phyloP scores from a whole-genome alignment of 2,888 invertebrate species.

The Theretra japonica region DNA sequence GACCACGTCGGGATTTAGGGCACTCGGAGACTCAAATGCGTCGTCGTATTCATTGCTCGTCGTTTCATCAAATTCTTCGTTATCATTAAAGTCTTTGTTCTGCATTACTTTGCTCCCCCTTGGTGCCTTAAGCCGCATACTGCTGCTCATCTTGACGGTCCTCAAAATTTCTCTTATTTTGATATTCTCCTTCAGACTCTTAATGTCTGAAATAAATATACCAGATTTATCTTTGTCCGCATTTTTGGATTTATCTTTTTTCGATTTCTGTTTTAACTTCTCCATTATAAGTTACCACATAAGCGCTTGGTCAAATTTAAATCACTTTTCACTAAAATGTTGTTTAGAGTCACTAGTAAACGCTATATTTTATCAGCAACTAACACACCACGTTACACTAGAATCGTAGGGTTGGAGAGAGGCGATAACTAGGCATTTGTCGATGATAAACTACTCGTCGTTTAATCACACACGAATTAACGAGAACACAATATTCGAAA shows the following conservation, averaged over 20 bases:
- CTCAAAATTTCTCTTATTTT: constrained; percentile 76
- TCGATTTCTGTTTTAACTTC: constrained; percentile 64
- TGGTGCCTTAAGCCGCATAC: constrained; percentile 73
- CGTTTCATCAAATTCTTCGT: constrained; percentile 59
- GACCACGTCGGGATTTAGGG: constrained; percentile 61
- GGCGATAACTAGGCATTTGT: constrained; percentile 6
- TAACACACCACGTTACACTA: constrained; percentile 60
- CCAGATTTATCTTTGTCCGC: constrained; percentile 60
- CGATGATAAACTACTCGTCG: constrained; percentile 2
- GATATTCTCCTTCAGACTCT: constrained; percentile 71
- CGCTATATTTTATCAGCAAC: constrained; percentile 55
- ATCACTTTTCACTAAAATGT: constrained; percentile 42
- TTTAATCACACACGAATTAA: constrained; percentile 12
- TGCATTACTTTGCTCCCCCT: constrained; percentile 71
- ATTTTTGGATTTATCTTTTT: constrained; percentile 66
- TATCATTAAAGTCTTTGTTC: constrained; percentile 67
- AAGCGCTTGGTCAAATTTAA: constrained; percentile 36
- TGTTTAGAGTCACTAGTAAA: constrained; percentile 40
- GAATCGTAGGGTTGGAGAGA: constrained; percentile 62
- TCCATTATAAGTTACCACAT: constrained; percentile 59
- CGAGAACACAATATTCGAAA: constrained; percentile 33
- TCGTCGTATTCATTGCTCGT: constrained; percentile 38
- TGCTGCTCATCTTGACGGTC: constrained; percentile 77
- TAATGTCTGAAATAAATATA: constrained; percentile 66
- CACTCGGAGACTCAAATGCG: constrained; percentile 52